A percentile compares a stretch with the other conserved stretches of the same genome.
phyloP scores from a whole-genome alignment of 2,797 vertebrate genomes.

The Lithobates sylvaticus region DNA sequence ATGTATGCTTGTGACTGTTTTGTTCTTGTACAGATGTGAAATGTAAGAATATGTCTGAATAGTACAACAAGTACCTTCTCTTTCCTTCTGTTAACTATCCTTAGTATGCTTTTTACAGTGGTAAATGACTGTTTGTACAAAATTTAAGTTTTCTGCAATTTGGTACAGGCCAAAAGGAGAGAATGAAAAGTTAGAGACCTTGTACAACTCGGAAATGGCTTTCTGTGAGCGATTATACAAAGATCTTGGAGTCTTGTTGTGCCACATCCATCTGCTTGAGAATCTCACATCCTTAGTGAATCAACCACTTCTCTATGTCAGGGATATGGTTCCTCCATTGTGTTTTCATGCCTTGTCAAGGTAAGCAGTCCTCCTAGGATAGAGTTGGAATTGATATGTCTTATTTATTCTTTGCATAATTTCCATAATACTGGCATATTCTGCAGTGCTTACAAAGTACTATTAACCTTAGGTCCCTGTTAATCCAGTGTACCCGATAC shows the following conservation, averaged over 20 bases:
- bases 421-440: no score
- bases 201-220: constrained; percentile 80
- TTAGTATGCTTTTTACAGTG: no score
- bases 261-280: constrained; percentile 73
- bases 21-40: no score
- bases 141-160: background rate
- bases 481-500: no score
- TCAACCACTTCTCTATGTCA: constrained; percentile 75
- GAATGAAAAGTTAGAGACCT: constrained; percentile 65
- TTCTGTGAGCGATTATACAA: constrained; percentile 81
- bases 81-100: no score
- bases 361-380: constrained; percentile 65
- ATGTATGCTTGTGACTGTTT: no score
- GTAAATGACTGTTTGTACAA: background rate
- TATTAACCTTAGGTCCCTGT: no score
- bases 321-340: constrained; percentile 65
- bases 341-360: constrained; percentile 82
- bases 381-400: no score
- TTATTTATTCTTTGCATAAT: no score
- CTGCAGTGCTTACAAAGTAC: no score
- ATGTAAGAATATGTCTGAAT: no score
- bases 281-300: constrained; percentile 74
- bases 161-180: constrained; percentile 61
- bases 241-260: constrained; percentile 76
- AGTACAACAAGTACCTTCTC: no score